phyloP scores from a whole-genome alignment of 2,113 vertebrate genomes.

The Mesitornis unicolor region DNA sequence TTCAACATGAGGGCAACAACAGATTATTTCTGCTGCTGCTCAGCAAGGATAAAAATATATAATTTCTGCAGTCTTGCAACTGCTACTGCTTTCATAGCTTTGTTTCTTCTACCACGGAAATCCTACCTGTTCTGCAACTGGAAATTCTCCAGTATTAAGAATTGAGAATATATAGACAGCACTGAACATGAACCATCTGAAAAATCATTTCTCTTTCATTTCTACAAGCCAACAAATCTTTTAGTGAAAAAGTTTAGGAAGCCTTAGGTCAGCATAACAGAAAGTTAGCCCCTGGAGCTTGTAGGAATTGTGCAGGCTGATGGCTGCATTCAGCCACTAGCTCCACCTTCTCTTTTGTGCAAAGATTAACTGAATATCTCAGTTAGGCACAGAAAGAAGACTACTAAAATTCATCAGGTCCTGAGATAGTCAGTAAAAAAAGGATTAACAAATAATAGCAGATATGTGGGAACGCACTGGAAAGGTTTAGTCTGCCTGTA shows the following conservation, averaged over 20 bases:
- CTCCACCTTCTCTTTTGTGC: not conserved
- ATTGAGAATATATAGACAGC: not conserved
- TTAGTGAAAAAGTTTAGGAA: not conserved
- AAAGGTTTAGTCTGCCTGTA: not conserved
- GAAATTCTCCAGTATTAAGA: not conserved
- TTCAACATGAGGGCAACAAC: not conserved
- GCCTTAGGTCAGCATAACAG: not conserved
- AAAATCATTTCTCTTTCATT: not conserved
- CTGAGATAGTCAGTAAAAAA: not conserved
- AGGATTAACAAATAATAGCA: not conserved
- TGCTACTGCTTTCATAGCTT: not conserved
- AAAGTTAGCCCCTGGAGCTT: not conserved
- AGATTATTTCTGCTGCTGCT: constrained; percentile 23
- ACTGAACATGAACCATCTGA: not conserved
- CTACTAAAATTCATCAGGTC: not conserved
- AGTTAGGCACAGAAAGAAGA: not conserved
- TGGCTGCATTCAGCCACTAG: not conserved
- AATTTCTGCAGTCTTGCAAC: not conserved
- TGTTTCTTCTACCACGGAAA: not conserved
- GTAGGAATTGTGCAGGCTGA: not conserved
- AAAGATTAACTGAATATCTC: not conserved
- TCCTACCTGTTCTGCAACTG: not conserved
- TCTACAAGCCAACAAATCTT: not conserved
- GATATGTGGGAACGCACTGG: not conserved
- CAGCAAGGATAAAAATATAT: not conserved